These are phyloP conservation scores for Netelia inedita DNA, from an alignment of 2,888 invertebrate species.

Conservation along the genomic window DNA sequence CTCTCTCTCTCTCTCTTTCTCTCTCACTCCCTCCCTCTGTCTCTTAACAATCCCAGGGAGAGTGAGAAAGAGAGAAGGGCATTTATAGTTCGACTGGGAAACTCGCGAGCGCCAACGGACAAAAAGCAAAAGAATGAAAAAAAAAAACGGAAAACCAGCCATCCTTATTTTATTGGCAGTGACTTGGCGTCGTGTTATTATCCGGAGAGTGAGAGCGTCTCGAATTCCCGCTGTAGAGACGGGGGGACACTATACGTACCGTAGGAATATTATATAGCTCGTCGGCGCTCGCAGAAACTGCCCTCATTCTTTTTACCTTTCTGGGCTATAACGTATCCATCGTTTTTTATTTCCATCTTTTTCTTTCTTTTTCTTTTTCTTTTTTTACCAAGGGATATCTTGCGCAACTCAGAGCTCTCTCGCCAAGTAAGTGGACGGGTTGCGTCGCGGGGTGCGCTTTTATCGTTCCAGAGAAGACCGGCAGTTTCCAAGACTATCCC, in stretches of 20 bases:
- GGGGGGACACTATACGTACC: background rate
- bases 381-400: constrained; percentile 62
- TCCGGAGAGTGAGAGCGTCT: constrained; percentile 55
- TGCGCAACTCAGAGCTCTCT: constrained; percentile 54
- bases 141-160: constrained; percentile 36
- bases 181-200: constrained; percentile 72
- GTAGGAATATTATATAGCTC: constrained; percentile 18
- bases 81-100: constrained; percentile 23
- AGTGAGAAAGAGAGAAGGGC: constrained; percentile 35
- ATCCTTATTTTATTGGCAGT: constrained; percentile 74
- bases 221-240: constrained; percentile 56
- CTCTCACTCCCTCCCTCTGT: too few relatives aligned
- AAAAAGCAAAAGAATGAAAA: constrained; percentile 10
- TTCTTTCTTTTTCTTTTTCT: too few relatives aligned
- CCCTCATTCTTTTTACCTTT: constrained; percentile 22
- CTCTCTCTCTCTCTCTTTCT: too few relatives aligned
- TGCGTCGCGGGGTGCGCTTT: constrained; percentile 47
- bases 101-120: constrained; percentile 42
- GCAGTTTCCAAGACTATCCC: constrained; percentile 20
- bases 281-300: constrained; percentile 58
- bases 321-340: constrained; percentile 64
- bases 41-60: constrained; percentile 53
- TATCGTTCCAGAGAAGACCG: constrained; percentile 15
- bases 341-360: constrained; percentile 33
- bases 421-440: constrained; percentile 61